phyloP scores from a whole-genome alignment of 2,888 invertebrate genomes.

The Sturmia bella region DNA sequence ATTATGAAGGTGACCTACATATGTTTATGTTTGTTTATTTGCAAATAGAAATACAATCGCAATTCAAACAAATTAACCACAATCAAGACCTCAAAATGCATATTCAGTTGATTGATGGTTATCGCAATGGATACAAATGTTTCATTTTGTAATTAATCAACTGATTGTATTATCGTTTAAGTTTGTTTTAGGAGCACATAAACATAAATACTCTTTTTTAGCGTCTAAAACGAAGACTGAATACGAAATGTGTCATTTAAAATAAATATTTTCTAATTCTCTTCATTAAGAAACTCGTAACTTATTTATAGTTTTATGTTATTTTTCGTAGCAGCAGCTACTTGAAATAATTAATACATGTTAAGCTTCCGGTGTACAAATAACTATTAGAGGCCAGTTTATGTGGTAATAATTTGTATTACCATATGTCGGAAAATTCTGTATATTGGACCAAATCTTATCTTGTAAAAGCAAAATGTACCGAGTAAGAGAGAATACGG shows the following conservation, averaged over 20 bases:
- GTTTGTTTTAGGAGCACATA: neutral
- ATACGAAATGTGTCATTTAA: neutral
- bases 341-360: no score
- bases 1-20: slow-evolving; percentile 28
- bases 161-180: neutral
- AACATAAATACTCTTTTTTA: neutral
- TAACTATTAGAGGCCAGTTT: no score
- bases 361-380: no score
- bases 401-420: no score
- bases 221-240: neutral
- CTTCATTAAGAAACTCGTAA: no score
- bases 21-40: neutral
- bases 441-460: no score
- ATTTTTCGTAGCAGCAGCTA: no score
- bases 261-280: no score
- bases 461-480: no score
- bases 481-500: no score
- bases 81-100: neutral
- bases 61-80: neutral
- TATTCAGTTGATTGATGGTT: neutral
- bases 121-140: slow-evolving; percentile 3
- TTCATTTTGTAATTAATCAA: neutral
- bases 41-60: slow-evolving; percentile 6
- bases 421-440: no score
- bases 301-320: no score